phyloP scores from a whole-genome alignment of 2,113 vertebrate genomes.

The Chaetorhynchus papuensis region DNA sequence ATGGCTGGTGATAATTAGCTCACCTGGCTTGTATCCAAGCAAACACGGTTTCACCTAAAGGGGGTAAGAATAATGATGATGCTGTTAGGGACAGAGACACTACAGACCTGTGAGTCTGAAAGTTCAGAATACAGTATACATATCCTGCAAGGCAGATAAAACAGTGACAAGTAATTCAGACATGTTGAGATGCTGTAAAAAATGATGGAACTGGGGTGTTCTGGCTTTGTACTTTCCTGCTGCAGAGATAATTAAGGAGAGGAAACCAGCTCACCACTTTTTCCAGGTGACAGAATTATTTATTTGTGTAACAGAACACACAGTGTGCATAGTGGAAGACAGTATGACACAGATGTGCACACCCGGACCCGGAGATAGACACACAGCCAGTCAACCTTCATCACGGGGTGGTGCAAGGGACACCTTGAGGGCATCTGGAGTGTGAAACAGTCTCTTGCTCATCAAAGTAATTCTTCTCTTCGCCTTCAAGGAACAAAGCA shows the following conservation, averaged over 20 bases:
- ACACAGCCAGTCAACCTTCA: accelerated
- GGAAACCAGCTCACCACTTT: neutral
- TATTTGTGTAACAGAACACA: neutral
- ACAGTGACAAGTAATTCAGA: neutral
- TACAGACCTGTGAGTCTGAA: neutral
- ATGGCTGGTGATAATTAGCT: neutral
- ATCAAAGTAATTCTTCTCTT: neutral
- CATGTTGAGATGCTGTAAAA: neutral
- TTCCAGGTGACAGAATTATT: neutral
- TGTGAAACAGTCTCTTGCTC: accelerated
- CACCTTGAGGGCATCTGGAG: neutral
- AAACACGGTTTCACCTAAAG: neutral
- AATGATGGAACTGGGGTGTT: neutral
- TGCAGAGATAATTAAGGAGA: neutral
- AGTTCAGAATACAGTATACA: neutral
- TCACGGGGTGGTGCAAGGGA: neutral
- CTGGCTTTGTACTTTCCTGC: neutral
- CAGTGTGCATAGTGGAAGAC: neutral
- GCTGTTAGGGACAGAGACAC: neutral
- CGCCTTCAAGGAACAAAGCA: neutral
- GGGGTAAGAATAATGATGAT: neutral
- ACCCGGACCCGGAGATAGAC: neutral
- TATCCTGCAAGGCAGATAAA: neutral
- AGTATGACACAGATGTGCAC: neutral
- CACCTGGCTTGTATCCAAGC: neutral